These are phyloP conservation scores for Thalpophila matura DNA, from an alignment of 2,888 invertebrate genomes.

Conservation along the genomic window DNA sequence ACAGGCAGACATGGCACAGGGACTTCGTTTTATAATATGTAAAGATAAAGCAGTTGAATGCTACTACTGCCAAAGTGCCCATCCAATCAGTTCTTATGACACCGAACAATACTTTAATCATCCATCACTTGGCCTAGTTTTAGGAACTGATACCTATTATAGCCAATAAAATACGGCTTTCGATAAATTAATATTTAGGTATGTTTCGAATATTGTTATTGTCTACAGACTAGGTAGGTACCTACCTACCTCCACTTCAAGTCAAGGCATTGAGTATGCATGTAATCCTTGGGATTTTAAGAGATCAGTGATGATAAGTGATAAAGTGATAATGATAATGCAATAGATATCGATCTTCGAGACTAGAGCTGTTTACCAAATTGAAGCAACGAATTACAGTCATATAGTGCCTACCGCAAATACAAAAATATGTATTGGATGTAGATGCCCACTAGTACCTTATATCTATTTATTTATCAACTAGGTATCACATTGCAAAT, in stretches of 20 bases:
- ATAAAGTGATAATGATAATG: too few relatives aligned
- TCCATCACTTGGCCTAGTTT: background rate
- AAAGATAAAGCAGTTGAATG: too few relatives aligned
- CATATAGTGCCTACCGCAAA: too few relatives aligned
- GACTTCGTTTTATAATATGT: too few relatives aligned
- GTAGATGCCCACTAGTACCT: too few relatives aligned
- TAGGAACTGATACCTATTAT: background rate
- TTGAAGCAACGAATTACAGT: background rate
- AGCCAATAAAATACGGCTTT: too few relatives aligned
- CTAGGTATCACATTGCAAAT: too few relatives aligned
- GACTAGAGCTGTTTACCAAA: background rate
- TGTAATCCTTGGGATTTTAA: conserved; percentile 4
- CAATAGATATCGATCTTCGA: conserved; percentile 11
- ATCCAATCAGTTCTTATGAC: background rate
- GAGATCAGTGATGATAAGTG: conserved; percentile 1
- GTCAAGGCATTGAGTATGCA: background rate
- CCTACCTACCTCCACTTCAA: background rate
- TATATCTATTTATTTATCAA: too few relatives aligned
- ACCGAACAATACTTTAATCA: background rate
- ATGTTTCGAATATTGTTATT: conserved; percentile 4
- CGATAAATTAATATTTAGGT: too few relatives aligned
- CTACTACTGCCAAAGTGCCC: too few relatives aligned
- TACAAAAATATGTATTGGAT: too few relatives aligned
- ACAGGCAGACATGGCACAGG: too few relatives aligned
- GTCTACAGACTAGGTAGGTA: background rate